These are phyloP conservation scores for Camelus dromedarius DNA, from an alignment of 2,113 vertebrate genomes.

Conservation along the genomic window DNA sequence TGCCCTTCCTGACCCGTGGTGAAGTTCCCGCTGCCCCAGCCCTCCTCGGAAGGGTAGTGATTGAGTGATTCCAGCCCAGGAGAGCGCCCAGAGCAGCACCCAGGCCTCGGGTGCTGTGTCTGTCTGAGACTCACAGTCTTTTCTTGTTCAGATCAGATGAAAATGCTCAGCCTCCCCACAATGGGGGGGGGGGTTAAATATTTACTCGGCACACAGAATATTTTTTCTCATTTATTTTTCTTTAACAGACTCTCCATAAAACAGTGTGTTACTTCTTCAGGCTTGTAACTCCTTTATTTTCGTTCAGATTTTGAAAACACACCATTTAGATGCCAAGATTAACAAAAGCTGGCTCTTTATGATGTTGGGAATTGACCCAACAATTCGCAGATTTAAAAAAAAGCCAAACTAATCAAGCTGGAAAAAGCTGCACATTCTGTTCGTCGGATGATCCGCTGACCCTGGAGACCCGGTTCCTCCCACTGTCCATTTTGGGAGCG, in stretches of 20 bases:
- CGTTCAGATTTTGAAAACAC: not conserved
- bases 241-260: not conserved
- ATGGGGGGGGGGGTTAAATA: rapidly evolving
- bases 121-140: rapidly evolving
- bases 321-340: slow-evolving; percentile 63
- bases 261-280: rapidly evolving
- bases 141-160: rapidly evolving
- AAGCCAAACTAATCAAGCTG: not conserved
- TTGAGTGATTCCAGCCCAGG: rapidly evolving
- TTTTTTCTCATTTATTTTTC: rapidly evolving
- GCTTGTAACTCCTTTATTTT: not conserved
- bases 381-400: slow-evolving; percentile 19
- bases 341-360: slow-evolving; percentile 64
- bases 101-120: rapidly evolving
- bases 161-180: rapidly evolving
- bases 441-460: not conserved
- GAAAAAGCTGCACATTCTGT: not conserved
- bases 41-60: not conserved
- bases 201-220: rapidly evolving
- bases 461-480: not conserved
- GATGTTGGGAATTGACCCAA: slow-evolving; percentile 53
- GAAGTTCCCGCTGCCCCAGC: rapidly evolving
- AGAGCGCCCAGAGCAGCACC: rapidly evolving
- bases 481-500: not conserved
- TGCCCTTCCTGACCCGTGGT: not conserved